Base-by-base conservation (phyloP, 1,140 invertebrate species). In the Saxidomus purpurata region DNA sequence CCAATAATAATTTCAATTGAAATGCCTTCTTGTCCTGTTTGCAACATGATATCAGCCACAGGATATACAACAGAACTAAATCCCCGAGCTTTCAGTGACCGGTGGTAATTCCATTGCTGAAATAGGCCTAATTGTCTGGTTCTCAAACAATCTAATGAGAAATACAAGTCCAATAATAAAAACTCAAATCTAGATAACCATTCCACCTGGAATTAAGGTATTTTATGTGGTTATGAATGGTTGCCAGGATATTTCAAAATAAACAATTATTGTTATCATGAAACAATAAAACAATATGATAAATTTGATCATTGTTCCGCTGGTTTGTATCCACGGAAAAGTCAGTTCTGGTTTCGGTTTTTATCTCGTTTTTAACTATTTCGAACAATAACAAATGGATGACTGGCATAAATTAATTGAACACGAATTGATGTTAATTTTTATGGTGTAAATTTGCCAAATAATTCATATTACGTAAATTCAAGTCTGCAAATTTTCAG, bases 201-300 rank as follows among this genome's bases (percentile, higher is more conserved):
- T 31, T 79, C 76, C 76, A 79, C 76, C 76, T 79, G 76, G 76
- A 52, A 79, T 79, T 79, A 52, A 79, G 76, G 76, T 79, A 79
- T 79, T 79, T 79, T 79, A 79, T 79, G 49, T 55, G 28, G 13
- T 13, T 36, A 79, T 49, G 47, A 79, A 79, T 85, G 49, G 67
- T 85, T 85, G 83, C 83, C 83, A 85, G 83, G 83, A 85, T 71
- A 85, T 55, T 74, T 85, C 25, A 55, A 85, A 85, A 85, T 85
- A 85, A 85, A 85, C 83, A 85, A 85, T 85, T 85, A 85, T 85
- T 85, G 83, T 74, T 85, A 85, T 85, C 83, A 85, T 85, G 76
- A 85, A 85, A 85, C 49, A 71, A 74, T 85, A 85, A 79, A 79
- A 79, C 47, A 79, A 55, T 85, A 85, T 85, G 83, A 85, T 85